phyloP scores from a whole-genome alignment of 2,113 vertebrate genomes.

The Trochalopteron elliotii region DNA sequence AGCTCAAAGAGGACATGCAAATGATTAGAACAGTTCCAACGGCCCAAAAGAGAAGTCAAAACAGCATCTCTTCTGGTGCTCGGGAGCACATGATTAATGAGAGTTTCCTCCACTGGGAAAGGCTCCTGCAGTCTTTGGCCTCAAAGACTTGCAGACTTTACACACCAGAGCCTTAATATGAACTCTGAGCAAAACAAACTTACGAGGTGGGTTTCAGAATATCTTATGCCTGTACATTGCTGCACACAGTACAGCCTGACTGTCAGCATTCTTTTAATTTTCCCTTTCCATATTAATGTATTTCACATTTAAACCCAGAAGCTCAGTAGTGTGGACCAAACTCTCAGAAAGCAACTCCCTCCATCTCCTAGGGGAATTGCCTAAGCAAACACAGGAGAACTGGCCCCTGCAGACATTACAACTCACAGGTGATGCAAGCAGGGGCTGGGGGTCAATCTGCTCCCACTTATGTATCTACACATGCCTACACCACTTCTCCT shows the following conservation, averaged over 20 bases:
- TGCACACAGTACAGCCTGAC: not conserved
- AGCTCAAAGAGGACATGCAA: slow-evolving; percentile 9
- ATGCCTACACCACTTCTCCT: not conserved
- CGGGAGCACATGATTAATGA: slow-evolving; percentile 43
- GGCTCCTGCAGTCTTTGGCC: slow-evolving; percentile 16
- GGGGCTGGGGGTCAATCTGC: not conserved
- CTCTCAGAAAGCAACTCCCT: not conserved
- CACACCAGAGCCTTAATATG: not conserved
- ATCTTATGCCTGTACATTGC: not conserved
- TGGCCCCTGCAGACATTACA: not conserved
- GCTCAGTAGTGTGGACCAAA: not conserved
- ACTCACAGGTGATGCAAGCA: not conserved
- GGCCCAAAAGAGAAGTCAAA: slow-evolving; percentile 22
- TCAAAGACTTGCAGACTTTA: slow-evolving; percentile 9
- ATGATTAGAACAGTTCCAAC: slow-evolving; percentile 27
- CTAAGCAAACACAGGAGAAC: not conserved
- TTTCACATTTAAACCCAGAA: not conserved
- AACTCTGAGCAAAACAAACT: slow-evolving; percentile 25
- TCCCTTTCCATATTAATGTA: not conserved
- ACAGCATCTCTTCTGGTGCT: slow-evolving; percentile 14
- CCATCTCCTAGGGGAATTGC: not conserved
- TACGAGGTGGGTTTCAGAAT: not conserved
- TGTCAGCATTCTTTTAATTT: not conserved
- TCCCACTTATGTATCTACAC: not conserved
- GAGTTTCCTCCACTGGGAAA: slow-evolving; percentile 22